Evolutionary conservation across 2,113 vertebrate genomes (phyloP).

Genomic region (Peromyscus leucopus): DNA sequence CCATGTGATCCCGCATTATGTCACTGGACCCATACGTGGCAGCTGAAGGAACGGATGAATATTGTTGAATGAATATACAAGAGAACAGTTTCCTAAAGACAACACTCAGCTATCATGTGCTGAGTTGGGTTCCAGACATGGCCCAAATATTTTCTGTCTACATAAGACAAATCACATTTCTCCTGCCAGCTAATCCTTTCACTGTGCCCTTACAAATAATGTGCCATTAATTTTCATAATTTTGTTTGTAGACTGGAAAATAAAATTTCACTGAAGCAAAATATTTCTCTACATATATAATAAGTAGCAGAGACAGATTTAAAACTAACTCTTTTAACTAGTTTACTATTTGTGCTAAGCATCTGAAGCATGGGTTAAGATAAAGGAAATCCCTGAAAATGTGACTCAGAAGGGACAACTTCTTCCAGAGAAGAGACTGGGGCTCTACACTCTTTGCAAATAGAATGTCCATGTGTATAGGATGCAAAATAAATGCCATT

Average conservation of each 20-base stretch:
- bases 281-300: background rate
- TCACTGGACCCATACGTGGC: background rate
- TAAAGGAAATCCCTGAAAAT: conserved; percentile 59
- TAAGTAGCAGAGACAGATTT: background rate
- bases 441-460: background rate
- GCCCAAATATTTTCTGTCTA: background rate
- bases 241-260: background rate
- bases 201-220: background rate
- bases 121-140: background rate
- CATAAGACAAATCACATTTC: background rate
- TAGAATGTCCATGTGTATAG: background rate
- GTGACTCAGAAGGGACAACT: background rate
- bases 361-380: conserved; percentile 59
- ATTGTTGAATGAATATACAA: background rate
- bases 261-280: background rate
- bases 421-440: conserved; percentile 42
- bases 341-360: conserved; percentile 8
- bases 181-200: background rate
- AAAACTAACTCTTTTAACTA: conserved; percentile 21
- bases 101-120: background rate
- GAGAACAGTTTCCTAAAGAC: background rate
- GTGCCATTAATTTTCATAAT: conserved; percentile 21
- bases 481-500: conserved; percentile 46
- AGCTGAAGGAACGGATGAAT: background rate
- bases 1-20: background rate